phyloP scores from a whole-genome alignment of 2,888 invertebrate genomes.

The Eurytoma californica region DNA sequence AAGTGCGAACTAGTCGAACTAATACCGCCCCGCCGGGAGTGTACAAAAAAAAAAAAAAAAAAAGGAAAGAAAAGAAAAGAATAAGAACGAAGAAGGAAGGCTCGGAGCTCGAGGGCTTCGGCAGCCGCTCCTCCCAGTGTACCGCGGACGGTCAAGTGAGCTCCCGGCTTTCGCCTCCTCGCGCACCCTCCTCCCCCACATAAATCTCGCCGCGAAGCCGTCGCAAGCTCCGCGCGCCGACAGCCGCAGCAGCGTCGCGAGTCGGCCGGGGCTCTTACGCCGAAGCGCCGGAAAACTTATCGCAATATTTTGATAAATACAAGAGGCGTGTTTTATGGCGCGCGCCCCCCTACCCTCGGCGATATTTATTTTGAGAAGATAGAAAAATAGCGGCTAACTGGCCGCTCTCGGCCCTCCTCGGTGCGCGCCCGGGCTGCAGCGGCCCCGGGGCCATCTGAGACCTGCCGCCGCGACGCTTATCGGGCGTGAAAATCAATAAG shows the following conservation, averaged over 20 bases:
- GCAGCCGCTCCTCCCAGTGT: not conserved
- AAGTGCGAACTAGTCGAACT: too few relatives aligned
- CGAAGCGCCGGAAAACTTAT: slow-evolving; percentile 60
- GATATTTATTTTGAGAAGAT: slow-evolving; percentile 70
- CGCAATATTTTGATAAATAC: slow-evolving; percentile 74
- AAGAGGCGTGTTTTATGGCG: slow-evolving; percentile 68
- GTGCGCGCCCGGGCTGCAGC: not conserved
- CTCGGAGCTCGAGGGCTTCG: too few relatives aligned
- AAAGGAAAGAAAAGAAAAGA: too few relatives aligned
- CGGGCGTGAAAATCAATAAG: slow-evolving; percentile 62
- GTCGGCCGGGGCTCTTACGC: not conserved
- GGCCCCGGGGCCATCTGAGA: slow-evolving; percentile 60
- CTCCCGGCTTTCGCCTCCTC: not conserved
- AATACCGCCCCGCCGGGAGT: too few relatives aligned
- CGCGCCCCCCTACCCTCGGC: slow-evolving; percentile 57
- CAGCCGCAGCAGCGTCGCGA: too few relatives aligned
- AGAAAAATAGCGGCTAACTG: slow-evolving; percentile 68
- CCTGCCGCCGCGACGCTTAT: slow-evolving; percentile 57
- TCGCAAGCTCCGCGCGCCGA: not conserved
- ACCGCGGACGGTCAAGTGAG: slow-evolving; percentile 40
- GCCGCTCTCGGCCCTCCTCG: not conserved
- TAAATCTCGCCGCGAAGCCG: slow-evolving; percentile 58
- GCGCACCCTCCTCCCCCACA: slow-evolving; percentile 30
- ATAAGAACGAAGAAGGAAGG: not conserved
- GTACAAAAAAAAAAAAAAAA: too few relatives aligned